Percentiles rank a stretch among this genome's conserved stretches.
These are phyloP conservation scores for Ephialtes manifestator DNA, from an alignment of 2,888 invertebrate genomes.

Conservation along the genomic window DNA sequence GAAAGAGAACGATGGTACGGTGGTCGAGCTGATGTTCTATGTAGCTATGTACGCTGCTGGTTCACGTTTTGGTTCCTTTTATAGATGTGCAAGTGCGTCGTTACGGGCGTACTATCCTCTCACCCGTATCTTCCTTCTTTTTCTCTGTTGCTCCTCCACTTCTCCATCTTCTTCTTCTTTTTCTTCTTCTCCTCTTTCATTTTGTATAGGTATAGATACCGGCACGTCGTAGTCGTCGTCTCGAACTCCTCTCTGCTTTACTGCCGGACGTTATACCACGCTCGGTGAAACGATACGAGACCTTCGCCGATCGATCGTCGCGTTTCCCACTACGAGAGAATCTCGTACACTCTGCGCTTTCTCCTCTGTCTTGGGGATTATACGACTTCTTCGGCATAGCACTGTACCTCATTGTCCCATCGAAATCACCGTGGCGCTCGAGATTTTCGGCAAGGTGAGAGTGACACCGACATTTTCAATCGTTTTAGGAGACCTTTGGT, in stretches of 20 bases:
- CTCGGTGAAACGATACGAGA: slow-evolving; percentile 58
- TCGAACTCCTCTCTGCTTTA: slow-evolving; percentile 39
- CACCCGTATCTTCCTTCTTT: slow-evolving; percentile 15
- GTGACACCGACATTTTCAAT: not conserved
- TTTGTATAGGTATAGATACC: not conserved
- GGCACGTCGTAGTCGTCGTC: slow-evolving; percentile 23
- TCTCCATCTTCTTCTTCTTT: not conserved
- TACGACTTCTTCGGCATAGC: slow-evolving; percentile 38
- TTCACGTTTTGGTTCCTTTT: slow-evolving; percentile 35
- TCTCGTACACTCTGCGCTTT: not conserved
- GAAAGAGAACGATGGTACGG: slow-evolving; percentile 4
- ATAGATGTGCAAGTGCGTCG: slow-evolving; percentile 43
- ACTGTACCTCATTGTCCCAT: slow-evolving; percentile 34
- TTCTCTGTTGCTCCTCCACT: slow-evolving; percentile 1
- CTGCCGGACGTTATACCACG: slow-evolving; percentile 47
- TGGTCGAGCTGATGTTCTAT: slow-evolving; percentile 26
- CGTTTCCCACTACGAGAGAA: slow-evolving; percentile 29
- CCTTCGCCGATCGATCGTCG: slow-evolving; percentile 55
- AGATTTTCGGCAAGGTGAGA: not conserved
- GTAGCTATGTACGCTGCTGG: not conserved
- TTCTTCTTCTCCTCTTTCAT: not conserved
- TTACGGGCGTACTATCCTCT: slow-evolving; percentile 34
- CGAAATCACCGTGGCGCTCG: slow-evolving; percentile 23
- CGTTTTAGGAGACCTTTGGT: not conserved
- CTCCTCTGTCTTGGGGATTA: slow-evolving; percentile 40